A percentile compares a stretch with the other conserved stretches of the same genome.
These are phyloP conservation scores for Pararge aegeria DNA, from an alignment of 1,140 invertebrate genomes.

Conservation along the genomic window DNA sequence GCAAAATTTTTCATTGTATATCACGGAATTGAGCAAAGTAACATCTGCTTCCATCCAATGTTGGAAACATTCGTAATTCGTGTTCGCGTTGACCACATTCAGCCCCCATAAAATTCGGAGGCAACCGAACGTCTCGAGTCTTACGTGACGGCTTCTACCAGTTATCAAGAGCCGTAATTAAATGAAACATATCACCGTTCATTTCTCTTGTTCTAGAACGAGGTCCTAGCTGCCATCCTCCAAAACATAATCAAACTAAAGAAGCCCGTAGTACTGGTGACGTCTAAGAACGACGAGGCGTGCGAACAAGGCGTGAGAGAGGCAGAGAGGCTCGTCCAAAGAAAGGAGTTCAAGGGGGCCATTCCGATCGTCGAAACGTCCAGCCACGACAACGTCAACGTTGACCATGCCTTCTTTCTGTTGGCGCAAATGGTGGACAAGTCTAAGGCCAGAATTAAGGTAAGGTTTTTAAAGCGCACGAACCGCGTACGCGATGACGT, in stretches of 20 bases:
- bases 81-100: no score
- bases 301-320: conserved; percentile 93
- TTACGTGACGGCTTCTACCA: no score
- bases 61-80: no score
- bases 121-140: no score
- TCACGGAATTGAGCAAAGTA: no score
- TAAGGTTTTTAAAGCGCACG: not conserved
- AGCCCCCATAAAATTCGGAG: no score
- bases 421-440: conserved; percentile 95
- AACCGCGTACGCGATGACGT: no score
- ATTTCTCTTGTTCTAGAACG: conserved; percentile 78
- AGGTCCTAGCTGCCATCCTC: conserved; percentile 90
- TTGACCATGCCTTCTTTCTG: conserved; percentile 95
- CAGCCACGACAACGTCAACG: conserved; percentile 97
- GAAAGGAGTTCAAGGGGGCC: conserved; percentile 94
- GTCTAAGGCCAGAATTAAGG: conserved; percentile 79
- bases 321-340: conserved; percentile 91
- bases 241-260: conserved; percentile 94
- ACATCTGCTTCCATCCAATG: no score
- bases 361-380: conserved; percentile 97
- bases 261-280: conserved; percentile 96
- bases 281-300: conserved; percentile 97
- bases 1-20: no score
- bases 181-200: no score
- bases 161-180: no score